These are phyloP conservation scores for Orthosia gothica DNA, from an alignment of 2,888 invertebrate genomes.

Conservation along the genomic window DNA sequence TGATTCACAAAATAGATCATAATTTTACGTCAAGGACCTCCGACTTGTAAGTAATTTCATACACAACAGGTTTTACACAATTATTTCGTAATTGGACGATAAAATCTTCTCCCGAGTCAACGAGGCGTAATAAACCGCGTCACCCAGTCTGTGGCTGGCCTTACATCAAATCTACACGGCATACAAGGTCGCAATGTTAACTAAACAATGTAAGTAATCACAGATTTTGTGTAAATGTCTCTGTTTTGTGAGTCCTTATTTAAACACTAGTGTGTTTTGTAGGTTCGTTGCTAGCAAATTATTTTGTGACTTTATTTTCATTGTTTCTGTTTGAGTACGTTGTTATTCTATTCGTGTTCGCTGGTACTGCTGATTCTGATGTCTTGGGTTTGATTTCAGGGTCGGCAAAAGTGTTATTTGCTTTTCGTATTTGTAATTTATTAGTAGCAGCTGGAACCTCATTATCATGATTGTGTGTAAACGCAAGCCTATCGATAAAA, in stretches of 20 bases:
- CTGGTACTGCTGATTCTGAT: neutral
- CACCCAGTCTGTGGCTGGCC: constrained; percentile 40
- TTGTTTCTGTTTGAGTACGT: constrained; percentile 2
- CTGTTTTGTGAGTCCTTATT: constrained; percentile 48
- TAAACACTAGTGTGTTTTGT: constrained; percentile 18
- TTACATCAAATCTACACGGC: constrained; percentile 56
- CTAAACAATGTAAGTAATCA: constrained; percentile 64
- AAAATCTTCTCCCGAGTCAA: constrained; percentile 30
- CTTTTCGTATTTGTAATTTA: no score
- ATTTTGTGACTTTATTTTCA: constrained; percentile 16
- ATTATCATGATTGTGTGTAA: no score
- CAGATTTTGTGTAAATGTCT: constrained; percentile 50
- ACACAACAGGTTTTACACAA: constrained; percentile 15
- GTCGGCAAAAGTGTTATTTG: neutral
- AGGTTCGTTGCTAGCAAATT: constrained; percentile 20
- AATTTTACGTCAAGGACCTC: neutral
- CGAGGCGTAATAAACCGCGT: constrained; percentile 43
- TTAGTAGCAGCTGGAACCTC: neutral
- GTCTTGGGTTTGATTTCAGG: neutral
- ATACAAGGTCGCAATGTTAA: constrained; percentile 59
- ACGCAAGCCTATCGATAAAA: no score
- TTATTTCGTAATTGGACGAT: constrained; percentile 31
- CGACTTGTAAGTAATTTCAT: neutral
- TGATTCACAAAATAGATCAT: neutral
- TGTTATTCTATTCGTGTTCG: no score